phyloP scores from a whole-genome alignment of 2,888 invertebrate species.

The Diadromus collaris region DNA sequence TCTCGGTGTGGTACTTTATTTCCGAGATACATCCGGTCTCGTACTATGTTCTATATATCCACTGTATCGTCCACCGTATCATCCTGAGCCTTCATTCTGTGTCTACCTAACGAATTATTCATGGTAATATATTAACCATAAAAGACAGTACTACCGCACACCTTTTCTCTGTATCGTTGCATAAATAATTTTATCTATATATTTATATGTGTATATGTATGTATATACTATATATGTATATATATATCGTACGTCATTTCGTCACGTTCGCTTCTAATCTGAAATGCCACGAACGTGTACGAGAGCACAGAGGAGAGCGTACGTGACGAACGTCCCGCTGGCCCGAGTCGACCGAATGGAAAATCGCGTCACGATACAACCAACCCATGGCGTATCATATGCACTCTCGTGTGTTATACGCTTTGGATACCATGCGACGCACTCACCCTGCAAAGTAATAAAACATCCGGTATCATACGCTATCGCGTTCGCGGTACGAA shows the following conservation, averaged over 20 bases:
- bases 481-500: conserved; percentile 41
- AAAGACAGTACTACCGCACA: not conserved
- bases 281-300: conserved; percentile 53
- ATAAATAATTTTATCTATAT: conserved; percentile 26
- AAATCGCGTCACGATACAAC: conserved; percentile 57
- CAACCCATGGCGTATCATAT: conserved; percentile 20
- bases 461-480: conserved; percentile 61
- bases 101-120: conserved; percentile 44
- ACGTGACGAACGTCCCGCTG: conserved; percentile 50
- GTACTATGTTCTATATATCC: not conserved
- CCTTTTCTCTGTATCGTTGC: conserved; percentile 19
- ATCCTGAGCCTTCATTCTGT: conserved; percentile 38
- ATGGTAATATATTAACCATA: not conserved
- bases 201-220: too few relatives aligned
- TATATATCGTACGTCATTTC: conserved; percentile 55
- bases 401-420: conserved; percentile 7
- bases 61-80: conserved; percentile 15
- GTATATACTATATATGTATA: not conserved
- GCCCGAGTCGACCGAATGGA: conserved; percentile 53
- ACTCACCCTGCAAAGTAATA: conserved; percentile 57
- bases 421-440: conserved; percentile 37
- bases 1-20: conserved; percentile 48
- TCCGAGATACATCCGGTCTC: conserved; percentile 33
- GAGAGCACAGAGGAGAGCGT: conserved; percentile 31
- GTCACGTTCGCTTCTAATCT: conserved; percentile 57